These are phyloP conservation scores for Bubo scandiacus DNA, from an alignment of 2,113 vertebrate species.

Conservation along the genomic window DNA sequence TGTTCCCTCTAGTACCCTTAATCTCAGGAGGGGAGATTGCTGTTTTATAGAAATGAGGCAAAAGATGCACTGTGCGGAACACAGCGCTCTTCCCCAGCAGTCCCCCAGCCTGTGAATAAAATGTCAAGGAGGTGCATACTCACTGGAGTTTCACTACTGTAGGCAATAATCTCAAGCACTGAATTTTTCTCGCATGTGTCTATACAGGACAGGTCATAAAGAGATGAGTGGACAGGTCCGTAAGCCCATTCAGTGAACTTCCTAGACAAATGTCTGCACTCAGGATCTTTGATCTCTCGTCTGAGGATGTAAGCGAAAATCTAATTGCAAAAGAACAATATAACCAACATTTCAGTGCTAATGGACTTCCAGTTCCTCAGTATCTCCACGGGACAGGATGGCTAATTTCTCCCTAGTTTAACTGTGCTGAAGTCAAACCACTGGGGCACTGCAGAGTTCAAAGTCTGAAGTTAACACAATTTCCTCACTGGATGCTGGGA, in stretches of 20 bases:
- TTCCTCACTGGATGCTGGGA: not conserved
- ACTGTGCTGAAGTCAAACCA: not conserved
- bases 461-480: not conserved
- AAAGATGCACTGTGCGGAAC: not conserved
- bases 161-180: slow-evolving; percentile 89
- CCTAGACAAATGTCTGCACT: slow-evolving; percentile 89
- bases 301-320: slow-evolving; percentile 88
- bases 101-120: not conserved
- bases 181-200: slow-evolving; percentile 90
- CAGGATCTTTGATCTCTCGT: slow-evolving; percentile 84
- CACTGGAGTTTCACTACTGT: slow-evolving; percentile 88
- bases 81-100: not conserved
- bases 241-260: slow-evolving; percentile 99
- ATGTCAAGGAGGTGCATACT: slow-evolving; percentile 53
- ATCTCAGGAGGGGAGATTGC: not conserved
- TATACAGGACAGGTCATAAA: slow-evolving; percentile 90
- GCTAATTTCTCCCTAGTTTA: not conserved
- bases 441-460: not conserved
- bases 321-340: slow-evolving; percentile 54
- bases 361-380: not conserved
- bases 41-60: not conserved
- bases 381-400: not conserved
- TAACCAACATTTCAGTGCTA: slow-evolving; percentile 6
- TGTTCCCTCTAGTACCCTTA: not conserved
- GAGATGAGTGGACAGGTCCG: slow-evolving; percentile 90